These are phyloP conservation scores for Orchesella cincta DNA, from an alignment of 1,140 invertebrate genomes.

Conservation along the genomic window DNA sequence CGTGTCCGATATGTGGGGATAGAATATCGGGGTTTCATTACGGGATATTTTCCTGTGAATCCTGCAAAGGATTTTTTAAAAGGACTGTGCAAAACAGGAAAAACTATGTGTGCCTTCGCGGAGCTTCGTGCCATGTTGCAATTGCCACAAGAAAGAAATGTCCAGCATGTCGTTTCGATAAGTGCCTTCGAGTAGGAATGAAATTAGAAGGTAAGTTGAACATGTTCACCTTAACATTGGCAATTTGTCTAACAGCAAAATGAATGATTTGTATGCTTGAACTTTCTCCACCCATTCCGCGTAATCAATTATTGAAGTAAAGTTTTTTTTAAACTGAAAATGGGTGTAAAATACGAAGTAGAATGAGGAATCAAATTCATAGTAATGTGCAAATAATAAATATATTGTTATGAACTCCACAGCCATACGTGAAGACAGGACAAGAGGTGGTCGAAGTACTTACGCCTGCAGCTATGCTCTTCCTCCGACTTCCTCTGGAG, in stretches of 20 bases:
- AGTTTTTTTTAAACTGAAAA: too few species aligned
- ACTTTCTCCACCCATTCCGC: too few species aligned
- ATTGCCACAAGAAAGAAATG: constrained; percentile 94
- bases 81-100: constrained; percentile 96
- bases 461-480: constrained; percentile 90
- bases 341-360: too few species aligned
- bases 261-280: too few species aligned
- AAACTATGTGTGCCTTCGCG: constrained; percentile 90
- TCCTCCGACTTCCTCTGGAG: constrained; percentile 60
- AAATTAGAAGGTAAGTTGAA: constrained; percentile 79
- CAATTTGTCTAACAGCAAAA: constrained; percentile 25
- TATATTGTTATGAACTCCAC: constrained; percentile 30
- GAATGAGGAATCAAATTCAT: too few species aligned
- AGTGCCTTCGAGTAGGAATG: constrained; percentile 95
- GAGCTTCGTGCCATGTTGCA: constrained; percentile 77
- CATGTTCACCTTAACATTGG: neutral
- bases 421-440: constrained; percentile 93
- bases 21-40: constrained; percentile 95
- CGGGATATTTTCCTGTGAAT: constrained; percentile 73
- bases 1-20: constrained; percentile 92
- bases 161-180: constrained; percentile 94
- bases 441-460: constrained; percentile 89
- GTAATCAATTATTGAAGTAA: too few species aligned
- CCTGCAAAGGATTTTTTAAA: constrained; percentile 89
- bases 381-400: constrained; percentile 3